Percentiles rank a stretch among this genome's conserved stretches.
These are phyloP conservation scores for Siderastrea radians DNA, from an alignment of 92 coral and sea anemone genomes.

Conservation along the genomic window DNA sequence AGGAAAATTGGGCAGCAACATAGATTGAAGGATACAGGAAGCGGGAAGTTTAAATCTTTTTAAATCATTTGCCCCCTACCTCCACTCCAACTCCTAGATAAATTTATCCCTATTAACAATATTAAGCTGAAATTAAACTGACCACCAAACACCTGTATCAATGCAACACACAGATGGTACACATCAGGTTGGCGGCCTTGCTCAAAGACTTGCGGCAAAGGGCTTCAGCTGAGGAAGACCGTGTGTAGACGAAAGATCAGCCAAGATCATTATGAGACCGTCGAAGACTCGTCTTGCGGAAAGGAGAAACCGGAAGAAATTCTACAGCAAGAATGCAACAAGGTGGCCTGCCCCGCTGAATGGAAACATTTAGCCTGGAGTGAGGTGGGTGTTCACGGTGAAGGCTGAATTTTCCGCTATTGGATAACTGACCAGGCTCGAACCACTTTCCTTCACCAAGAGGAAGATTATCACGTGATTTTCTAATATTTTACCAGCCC, in stretches of 20 bases:
- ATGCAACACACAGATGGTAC: slow-evolving; percentile 73
- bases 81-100: too few relatives aligned
- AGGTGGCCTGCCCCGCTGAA: slow-evolving; percentile 83
- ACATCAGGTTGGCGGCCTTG: slow-evolving; percentile 91
- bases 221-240: slow-evolving; percentile 77
- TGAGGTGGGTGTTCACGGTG: slow-evolving; percentile 50
- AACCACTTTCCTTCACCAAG: too few relatives aligned
- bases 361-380: slow-evolving; percentile 89
- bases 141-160: not conserved
- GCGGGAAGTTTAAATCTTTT: too few relatives aligned
- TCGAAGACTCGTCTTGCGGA: slow-evolving; percentile 61
- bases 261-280: slow-evolving; percentile 59
- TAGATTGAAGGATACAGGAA: too few relatives aligned
- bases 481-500: too few relatives aligned
- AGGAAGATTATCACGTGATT: too few relatives aligned
- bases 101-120: too few relatives aligned
- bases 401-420: too few relatives aligned
- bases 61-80: too few relatives aligned
- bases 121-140: not conserved
- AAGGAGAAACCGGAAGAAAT: slow-evolving; percentile 58
- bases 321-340: slow-evolving; percentile 80
- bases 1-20: too few relatives aligned
- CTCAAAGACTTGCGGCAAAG: slow-evolving; percentile 93
- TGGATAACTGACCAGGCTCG: too few relatives aligned
- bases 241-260: slow-evolving; percentile 82